These are phyloP conservation scores for Cephus rjabovi DNA, from an alignment of 2,888 invertebrate genomes.

Conservation along the genomic window DNA sequence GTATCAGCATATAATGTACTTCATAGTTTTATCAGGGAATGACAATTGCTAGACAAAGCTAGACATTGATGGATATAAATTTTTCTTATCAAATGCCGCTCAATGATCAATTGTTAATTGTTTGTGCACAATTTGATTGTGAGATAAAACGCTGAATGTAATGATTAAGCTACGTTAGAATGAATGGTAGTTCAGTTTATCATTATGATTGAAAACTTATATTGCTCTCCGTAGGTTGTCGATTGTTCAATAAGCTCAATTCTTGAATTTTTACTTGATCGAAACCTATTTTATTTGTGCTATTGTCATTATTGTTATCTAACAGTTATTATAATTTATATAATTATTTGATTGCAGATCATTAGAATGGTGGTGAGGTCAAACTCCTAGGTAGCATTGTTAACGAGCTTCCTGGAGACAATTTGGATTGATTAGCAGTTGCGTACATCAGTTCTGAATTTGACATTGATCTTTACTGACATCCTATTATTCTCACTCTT, in stretches of 20 bases:
- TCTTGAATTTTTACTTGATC: not conserved
- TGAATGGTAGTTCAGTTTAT: not conserved
- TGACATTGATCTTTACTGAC: not conserved
- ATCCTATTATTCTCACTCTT: not conserved
- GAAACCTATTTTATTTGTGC: not conserved
- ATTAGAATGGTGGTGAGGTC: constrained; percentile 43
- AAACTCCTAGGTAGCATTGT: constrained; percentile 32
- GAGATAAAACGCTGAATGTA: not conserved
- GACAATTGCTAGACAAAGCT: not conserved
- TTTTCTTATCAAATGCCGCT: too few relatives aligned
- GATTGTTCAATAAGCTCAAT: not conserved
- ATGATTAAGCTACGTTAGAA: not conserved
- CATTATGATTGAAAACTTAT: not conserved
- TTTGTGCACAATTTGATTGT: too few relatives aligned
- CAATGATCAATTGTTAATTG: too few relatives aligned
- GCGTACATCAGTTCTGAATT: not conserved
- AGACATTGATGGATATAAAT: too few relatives aligned
- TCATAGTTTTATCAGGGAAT: not conserved
- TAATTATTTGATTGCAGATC: constrained; percentile 38
- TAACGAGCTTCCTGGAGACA: not conserved
- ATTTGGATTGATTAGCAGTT: not conserved
- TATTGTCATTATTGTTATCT: too few relatives aligned
- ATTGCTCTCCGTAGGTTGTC: not conserved
- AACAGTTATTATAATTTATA: not conserved
- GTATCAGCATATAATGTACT: not conserved